Conservation (phyloP, 1,140 invertebrate genomes). For the Cyclargus thomasi region DNA sequence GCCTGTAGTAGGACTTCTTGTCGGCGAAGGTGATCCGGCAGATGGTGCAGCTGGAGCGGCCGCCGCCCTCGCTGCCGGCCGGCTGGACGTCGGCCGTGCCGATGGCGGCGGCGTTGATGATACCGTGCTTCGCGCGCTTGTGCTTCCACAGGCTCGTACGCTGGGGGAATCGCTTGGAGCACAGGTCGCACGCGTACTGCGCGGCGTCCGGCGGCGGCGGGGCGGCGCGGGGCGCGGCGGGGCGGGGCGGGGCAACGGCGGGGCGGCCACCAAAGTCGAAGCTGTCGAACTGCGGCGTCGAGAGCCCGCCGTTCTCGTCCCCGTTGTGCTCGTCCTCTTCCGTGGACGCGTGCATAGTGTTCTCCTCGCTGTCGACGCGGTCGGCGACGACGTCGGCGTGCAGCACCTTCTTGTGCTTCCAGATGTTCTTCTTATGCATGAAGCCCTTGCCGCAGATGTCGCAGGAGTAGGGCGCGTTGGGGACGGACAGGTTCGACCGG, state of each 20-base stretch:
- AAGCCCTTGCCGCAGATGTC: conserved; percentile 78
- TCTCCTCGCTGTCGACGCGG: conserved; percentile 57
- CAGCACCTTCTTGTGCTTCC: conserved; percentile 74
- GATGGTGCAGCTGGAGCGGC: conserved; percentile 71
- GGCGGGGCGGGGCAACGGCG: neutral
- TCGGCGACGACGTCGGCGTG: conserved; percentile 65
- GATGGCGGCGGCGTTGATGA: conserved; percentile 49
- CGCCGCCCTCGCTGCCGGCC: conserved; percentile 26
- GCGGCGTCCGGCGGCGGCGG: conserved; percentile 34
- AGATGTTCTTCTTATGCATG: conserved; percentile 74
- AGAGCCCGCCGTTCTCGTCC: conserved; percentile 62
- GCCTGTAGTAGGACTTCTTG: conserved; percentile 73
- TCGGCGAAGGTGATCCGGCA: conserved; percentile 71
- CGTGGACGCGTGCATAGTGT: conserved; percentile 66
- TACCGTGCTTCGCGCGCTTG: conserved; percentile 72
- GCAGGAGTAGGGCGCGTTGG: conserved; percentile 71
- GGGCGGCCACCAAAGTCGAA: conserved; percentile 52
- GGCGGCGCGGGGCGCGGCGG: neutral
- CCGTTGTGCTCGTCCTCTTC: conserved; percentile 69
- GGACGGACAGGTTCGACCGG: conserved; percentile 51
- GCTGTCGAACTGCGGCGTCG: conserved; percentile 72
- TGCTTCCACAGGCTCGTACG: conserved; percentile 71
- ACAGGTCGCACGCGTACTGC: conserved; percentile 65
- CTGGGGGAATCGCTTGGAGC: conserved; percentile 68
- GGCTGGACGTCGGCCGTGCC: conserved; percentile 33